Evolutionary conservation across 2,113 vertebrate genomes (phyloP).

Genomic region (Melanotaenia duboulayi): DNA sequence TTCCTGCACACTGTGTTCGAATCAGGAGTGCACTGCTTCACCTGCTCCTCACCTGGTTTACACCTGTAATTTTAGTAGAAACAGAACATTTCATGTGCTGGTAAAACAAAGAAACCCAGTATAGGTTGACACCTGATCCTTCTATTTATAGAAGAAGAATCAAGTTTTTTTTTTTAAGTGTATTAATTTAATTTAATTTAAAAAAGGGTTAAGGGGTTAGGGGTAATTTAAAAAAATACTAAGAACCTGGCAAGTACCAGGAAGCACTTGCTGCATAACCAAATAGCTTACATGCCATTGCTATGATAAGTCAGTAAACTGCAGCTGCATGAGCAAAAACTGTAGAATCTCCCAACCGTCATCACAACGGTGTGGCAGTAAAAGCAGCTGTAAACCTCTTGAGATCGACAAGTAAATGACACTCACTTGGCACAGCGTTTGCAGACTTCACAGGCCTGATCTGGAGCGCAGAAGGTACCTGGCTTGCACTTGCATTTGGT

Average conservation of each 20-base stretch:
- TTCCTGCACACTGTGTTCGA: slow-evolving; percentile 80
- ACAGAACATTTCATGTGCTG: background rate
- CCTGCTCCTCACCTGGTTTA: slow-evolving; percentile 77
- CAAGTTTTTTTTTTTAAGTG: too few species aligned
- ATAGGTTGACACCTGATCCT: background rate
- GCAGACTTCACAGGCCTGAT: slow-evolving; percentile 85
- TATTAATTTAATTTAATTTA: too few species aligned
- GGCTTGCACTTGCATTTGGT: slow-evolving; percentile 78
- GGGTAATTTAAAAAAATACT: too few species aligned
- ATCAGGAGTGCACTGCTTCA: slow-evolving; percentile 73
- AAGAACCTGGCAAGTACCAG: too few species aligned
- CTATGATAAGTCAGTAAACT: background rate
- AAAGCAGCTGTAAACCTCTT: background rate
- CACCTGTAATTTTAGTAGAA: slow-evolving; percentile 64
- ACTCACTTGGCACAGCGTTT: slow-evolving; percentile 82
- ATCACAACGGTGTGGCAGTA: too few species aligned
- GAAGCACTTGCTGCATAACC: background rate
- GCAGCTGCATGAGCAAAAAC: background rate
- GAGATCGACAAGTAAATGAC: background rate
- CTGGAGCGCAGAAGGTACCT: slow-evolving; percentile 80
- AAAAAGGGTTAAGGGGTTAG: too few species aligned
- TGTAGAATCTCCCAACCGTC: background rate
- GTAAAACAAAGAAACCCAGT: background rate
- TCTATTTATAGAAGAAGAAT: too few species aligned
- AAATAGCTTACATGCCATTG: background rate